Evolutionary conservation across 2,797 vertebrate genomes (phyloP), one percentile per base, ranked within the genome.

Genomic region (Rachycentron canadum): DNA sequence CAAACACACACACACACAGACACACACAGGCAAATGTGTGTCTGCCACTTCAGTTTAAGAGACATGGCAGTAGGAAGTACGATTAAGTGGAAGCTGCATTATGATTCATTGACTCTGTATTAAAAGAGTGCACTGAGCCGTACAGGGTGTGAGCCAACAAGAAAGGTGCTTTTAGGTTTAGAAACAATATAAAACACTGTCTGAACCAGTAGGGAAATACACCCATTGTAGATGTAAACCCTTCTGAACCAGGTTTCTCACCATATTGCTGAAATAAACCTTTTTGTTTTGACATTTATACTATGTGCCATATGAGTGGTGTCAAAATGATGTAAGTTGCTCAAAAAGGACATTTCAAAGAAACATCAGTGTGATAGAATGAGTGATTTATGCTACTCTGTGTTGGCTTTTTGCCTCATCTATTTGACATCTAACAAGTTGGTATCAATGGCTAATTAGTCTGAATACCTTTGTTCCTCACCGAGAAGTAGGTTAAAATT

Each of bases 21-120:
- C 53, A 70, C 32, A 69, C 17, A 64, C 36, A 69, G 47, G 41
- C 41, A 36, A n/a, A 71, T 32, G 67, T 67, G 61, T 53, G 59
- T 69, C 58, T 65, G 26, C 43, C 43, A 77, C 65, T 82, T 78
- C 50, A 66, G 73, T 71, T 60, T 64, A 69, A 79, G 25, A 76
- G 79, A 53, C 69, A 67, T 43, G 47, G 55, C 38, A 77, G 69
- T 4, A 60, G 62, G 19, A 70, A 58, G 58, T 53, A 69, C 49
- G 43, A 23, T 56, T 72, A 72, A 80, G 69, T 72, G 60, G 58
- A 40, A 72, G 67, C 63, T 79, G 36, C 57, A 77, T 62, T 86
- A 75, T 81, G 84, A 86, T 90, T 89, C 82, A 89, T 49, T 76
- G 82, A 78, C 49, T 82, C 12, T 34, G 62, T 63, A 73, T 78